Evolutionary conservation across 2,888 invertebrate species (phyloP), one percentile per base, ranked within the genome.

Genomic region (Drosophila picticornis): DNA sequence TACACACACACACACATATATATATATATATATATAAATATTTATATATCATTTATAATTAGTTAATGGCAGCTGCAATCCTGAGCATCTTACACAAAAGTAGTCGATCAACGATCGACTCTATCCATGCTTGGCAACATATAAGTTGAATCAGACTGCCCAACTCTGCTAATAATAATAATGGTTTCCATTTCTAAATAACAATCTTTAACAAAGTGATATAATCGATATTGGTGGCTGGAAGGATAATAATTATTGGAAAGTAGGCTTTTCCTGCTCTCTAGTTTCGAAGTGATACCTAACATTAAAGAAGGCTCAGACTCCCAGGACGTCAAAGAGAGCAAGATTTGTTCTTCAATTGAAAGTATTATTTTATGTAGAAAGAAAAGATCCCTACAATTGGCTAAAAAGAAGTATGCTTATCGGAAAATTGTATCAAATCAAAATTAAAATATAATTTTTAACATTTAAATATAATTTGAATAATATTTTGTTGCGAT

Each of bases 31-130:
- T 32, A 34, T 34, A 16, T 32, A 13, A 10, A 38, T 7, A 29
- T 43, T 48, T 62, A 61, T 36, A n/a, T 40, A 40, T 40, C 19
- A 70, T 27, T 43, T 60, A 56, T 70, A 50, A 55, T 66, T 46
- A 57, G 22, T 55, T 48, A 63, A 59, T 48, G 4, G 31, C 22
- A 25, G 4, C 32, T 5, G 58, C 43, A 32, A 29, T 31, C 16
- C 11, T 31, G 9, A 32, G 22, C 43, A 19, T 19, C 13, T 46
- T 9, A 16, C 10, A 25, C 22, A 38, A 38, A 40, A 11, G n/a
- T 40, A 40, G 40, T n/a, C 19, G 3, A 9, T 19, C 9, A 9
- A 19, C 40, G 34, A 34, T 34, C 4, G 1, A 4, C 11, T 5
- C 11, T 5, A 40, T n/a, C 10, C n/a, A 40, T 9, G 16, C 19